Evolutionary conservation across 2,113 vertebrate species (phyloP).

Genomic region (Sporophila hypoxantha): DNA sequence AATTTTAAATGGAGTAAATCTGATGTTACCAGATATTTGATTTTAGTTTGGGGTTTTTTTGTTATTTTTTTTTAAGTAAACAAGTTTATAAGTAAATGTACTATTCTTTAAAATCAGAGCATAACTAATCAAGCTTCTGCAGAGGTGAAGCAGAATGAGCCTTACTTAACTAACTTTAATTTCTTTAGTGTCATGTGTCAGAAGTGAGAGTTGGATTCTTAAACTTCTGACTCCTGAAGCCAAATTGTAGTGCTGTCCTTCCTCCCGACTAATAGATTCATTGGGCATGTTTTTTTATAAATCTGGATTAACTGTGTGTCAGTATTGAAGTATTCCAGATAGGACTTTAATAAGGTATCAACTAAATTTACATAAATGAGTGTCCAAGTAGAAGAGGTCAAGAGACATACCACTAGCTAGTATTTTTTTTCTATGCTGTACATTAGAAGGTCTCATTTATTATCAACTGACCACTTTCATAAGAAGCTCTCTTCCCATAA

Average conservation of each 20-base stretch:
- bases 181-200: not conserved
- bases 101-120: not conserved
- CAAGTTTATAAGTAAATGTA: not conserved
- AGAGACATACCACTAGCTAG: not conserved
- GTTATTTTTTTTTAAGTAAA: not conserved
- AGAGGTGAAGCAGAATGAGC: not conserved
- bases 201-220: not conserved
- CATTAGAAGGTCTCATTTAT: not conserved
- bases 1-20: not conserved
- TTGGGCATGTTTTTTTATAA: not conserved
- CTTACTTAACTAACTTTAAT: not conserved
- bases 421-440: not conserved
- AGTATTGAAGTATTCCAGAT: not conserved
- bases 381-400: not conserved
- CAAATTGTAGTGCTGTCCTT: not conserved
- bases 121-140: not conserved
- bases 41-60: not conserved
- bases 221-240: not conserved
- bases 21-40: not conserved
- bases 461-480: not conserved
- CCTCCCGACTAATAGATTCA: not conserved
- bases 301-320: not conserved
- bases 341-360: not conserved
- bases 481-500: not conserved
- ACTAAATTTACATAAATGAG: not conserved